Evolutionary conservation across 2,888 invertebrate species (phyloP).

Genomic region (Margaritifera margaritifera): DNA sequence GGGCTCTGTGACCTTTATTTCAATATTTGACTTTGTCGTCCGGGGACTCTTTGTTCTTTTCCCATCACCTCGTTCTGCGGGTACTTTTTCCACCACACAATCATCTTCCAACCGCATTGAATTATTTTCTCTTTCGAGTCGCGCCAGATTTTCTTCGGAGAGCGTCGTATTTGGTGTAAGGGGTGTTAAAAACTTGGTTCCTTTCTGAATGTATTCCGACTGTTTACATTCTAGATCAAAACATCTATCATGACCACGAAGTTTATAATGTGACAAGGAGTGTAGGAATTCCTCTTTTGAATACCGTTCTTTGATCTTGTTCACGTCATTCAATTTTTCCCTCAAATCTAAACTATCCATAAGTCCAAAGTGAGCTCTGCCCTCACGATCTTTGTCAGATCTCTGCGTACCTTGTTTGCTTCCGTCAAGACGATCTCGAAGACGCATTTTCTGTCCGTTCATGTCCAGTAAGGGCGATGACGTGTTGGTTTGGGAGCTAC

Average conservation of each 20-base stretch:
- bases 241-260: slow-evolving; percentile 37
- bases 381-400: not conserved
- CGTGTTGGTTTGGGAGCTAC: no score
- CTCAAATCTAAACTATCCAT: slow-evolving; percentile 38
- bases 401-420: no score
- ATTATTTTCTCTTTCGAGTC: slow-evolving; percentile 18
- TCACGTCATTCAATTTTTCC: slow-evolving; percentile 31
- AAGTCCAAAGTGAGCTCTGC: slow-evolving; percentile 32
- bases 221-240: slow-evolving; percentile 17
- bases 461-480: no score
- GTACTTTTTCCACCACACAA: not conserved
- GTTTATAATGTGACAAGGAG: slow-evolving; percentile 31
- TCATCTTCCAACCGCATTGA: slow-evolving; percentile 9
- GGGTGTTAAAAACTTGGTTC: slow-evolving; percentile 20
- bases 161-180: slow-evolving; percentile 2
- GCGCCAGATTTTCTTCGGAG: slow-evolving; percentile 17
- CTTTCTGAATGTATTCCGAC: slow-evolving; percentile 26
- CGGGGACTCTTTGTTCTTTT: slow-evolving; percentile 23
- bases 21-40: no score
- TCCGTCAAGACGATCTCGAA: no score
- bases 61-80: slow-evolving; percentile 9
- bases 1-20: no score
- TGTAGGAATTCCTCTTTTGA: slow-evolving; percentile 32
- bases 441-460: no score
- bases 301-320: slow-evolving; percentile 38